Evolutionary conservation across 1,140 invertebrate species (phyloP), one percentile per base, ranked within the genome.

Genomic region (Cydia pomonella): DNA sequence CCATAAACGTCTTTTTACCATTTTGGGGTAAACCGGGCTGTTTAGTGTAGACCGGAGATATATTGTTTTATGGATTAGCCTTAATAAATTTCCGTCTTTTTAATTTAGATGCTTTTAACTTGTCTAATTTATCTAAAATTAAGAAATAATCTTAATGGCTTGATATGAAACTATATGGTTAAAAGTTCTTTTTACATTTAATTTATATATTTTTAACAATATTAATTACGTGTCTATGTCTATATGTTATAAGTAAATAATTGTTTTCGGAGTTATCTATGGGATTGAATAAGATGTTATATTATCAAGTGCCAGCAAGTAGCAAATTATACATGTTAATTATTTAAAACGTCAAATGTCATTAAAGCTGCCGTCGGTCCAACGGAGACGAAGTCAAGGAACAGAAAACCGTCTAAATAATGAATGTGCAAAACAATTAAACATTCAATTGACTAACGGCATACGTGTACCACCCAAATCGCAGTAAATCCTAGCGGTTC

Each of bases 401-500:
- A n/a, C 16, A 13, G 44, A 16, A 47, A 47, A 47, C 44, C 9
- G 33, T 38, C 33, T 38, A 38, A 38, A 38, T 47, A 47, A 47
- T 47, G 13, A 47, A 38, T 38, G 33, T 47, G 16, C 44, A 53
- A 53, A 53, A 53, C 50, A 53, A 53, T 53, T 53, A 53, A 53
- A 53, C 50, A 53, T 7, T 18, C 50, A 53, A 53, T 18, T n/a
- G 50, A 18, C 16, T 53, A 53, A 53, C 50, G n/a, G 50, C 44
- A 63, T 38, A 66, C 12, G 2, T 25, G 7, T 13, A 12, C 63
- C 63, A 66, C 63, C 63, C 63, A 66, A 66, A 66, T 66, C 10
- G 27, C 63, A 66, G 63, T 29, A 29, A 66, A 66, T 66, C 63
- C 63, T 29, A 66, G 25, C 63, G 62, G 63, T 66, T 33, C 27